phyloP scores from a whole-genome alignment of 2,113 vertebrate genomes.

The Odocoileus hemionus region DNA sequence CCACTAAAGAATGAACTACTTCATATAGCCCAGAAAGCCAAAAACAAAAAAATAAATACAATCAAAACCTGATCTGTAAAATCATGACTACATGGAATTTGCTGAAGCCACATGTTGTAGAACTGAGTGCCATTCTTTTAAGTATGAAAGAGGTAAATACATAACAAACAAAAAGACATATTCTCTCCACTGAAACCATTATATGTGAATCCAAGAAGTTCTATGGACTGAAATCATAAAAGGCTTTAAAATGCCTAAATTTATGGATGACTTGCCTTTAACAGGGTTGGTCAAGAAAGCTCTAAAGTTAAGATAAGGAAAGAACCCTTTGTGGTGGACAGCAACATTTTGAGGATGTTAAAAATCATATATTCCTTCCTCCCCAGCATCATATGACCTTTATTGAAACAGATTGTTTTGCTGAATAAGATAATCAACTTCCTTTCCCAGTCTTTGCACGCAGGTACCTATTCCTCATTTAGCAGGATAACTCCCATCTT shows the following conservation, averaged over 20 bases:
- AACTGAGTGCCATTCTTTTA: not conserved
- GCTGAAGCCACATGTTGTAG: not conserved
- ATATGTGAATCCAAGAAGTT: not conserved
- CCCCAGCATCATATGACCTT: not conserved
- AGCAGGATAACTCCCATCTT: not conserved
- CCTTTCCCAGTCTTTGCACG: not conserved
- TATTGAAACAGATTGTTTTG: constrained; percentile 9
- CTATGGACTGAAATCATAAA: not conserved
- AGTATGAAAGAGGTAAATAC: not conserved
- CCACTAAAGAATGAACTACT: not conserved
- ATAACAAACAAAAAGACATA: not conserved
- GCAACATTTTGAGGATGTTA: not conserved
- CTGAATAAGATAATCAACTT: not conserved
- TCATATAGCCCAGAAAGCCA: not conserved
- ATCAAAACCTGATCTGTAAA: not conserved
- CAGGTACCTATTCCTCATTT: not conserved
- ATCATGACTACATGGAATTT: not conserved
- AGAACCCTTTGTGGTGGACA: not conserved
- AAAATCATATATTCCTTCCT: not conserved
- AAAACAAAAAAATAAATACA: not conserved
- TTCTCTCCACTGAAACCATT: not conserved
- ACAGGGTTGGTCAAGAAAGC: not conserved
- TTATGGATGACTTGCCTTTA: not conserved
- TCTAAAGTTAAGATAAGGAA: not conserved
- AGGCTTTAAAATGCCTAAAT: not conserved